Percentiles rank a stretch among this genome's conserved stretches.
phyloP scores from a whole-genome alignment of 2,888 invertebrate genomes.

The Neria commutata region DNA sequence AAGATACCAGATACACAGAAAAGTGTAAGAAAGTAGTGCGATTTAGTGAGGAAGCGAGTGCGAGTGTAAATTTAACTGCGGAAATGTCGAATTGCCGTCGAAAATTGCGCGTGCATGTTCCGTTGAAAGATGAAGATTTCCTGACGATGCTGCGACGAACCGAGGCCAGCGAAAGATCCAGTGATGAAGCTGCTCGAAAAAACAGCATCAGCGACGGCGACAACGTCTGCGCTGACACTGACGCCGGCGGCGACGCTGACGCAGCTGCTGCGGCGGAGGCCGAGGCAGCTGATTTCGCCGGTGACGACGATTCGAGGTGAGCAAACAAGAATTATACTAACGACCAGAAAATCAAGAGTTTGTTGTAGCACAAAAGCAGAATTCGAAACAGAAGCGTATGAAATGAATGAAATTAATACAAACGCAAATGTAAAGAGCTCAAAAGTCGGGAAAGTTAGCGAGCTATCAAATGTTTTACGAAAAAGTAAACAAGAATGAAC shows the following conservation, averaged over 20 bases:
- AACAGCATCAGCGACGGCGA: background rate
- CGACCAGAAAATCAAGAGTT: no score
- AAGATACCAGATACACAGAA: background rate
- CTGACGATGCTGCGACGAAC: background rate
- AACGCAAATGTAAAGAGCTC: background rate
- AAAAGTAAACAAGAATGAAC: background rate
- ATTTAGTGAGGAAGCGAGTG: background rate
- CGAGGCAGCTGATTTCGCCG: no score
- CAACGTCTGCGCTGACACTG: background rate
- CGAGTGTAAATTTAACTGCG: background rate
- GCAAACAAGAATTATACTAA: background rate
- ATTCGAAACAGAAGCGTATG: background rate
- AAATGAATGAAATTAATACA: background rate
- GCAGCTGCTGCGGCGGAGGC: background rate
- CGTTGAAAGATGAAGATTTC: background rate
- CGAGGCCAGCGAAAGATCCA: background rate
- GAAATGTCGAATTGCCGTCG: background rate
- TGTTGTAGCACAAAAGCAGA: background rate
- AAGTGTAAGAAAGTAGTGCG: background rate
- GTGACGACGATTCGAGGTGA: background rate
- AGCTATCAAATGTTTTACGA: background rate
- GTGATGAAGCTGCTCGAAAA: background rate
- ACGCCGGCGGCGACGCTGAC: background rate
- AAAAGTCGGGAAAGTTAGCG: background rate
- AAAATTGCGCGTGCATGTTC: background rate